Evolutionary conservation across 2,888 invertebrate species (phyloP), one percentile per base, ranked within the genome.

Genomic region (Pristionchus arcanus): DNA sequence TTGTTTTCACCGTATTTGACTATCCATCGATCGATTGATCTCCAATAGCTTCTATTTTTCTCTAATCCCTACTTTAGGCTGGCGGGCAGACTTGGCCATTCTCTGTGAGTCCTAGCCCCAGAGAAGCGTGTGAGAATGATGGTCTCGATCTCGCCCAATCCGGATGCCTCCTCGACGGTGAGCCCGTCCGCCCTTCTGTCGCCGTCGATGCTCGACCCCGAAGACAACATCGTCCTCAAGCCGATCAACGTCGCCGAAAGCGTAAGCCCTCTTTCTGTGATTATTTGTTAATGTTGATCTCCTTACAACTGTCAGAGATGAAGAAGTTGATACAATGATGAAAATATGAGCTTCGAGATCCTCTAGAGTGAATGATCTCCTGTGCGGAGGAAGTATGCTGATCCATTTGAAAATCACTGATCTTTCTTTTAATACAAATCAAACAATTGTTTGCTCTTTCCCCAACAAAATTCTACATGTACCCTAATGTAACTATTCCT

Each of bases 151-250:
- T 49, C 81, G 81, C 49, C 81, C 49, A 81, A 28, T 21, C 71
- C 49, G 11, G 49, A 42, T n/a, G 81, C 13, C 81, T 74, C 31
- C 7, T 71, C 71, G 28, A n/a, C 68, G 25, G 28, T 49, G 42
- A 49, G 11, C 42, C 42, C 42, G 42, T 63, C 63, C 2, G n/a
- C 25, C 0, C 25, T 74, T 37, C 49, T 81, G 13, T 81, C 81
- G 0, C 77, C 77, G 25, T 11, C 77, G 9, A 42, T 53, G 25
- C 81, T 81, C 49, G 84, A 85, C 59, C 55, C 59, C 25, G 84
- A 85, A 25, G 84, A 85, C 37, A 85, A 85, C 25, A 85, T 85
- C 84, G 84, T 85, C 21, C 84, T 59, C 59, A 85, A 59, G 59
- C 84, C 84, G n/a, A 85, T 85, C 84, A 85, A 85, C 28, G 59